These are phyloP conservation scores for Symphodus melops DNA, from an alignment of 2,113 vertebrate genomes.

Conservation along the genomic window DNA sequence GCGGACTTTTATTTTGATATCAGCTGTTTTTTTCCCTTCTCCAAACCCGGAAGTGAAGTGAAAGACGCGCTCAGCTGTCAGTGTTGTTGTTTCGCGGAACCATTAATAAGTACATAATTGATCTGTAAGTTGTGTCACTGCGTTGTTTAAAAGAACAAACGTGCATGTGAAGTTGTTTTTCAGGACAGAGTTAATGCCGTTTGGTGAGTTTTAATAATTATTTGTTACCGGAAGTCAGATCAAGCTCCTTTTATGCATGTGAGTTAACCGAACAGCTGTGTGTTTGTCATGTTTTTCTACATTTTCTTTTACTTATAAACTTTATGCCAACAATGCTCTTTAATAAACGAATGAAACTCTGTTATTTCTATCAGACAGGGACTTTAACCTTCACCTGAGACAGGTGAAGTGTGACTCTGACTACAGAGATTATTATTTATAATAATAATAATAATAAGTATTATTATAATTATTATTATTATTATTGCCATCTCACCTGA, in stretches of 20 bases:
- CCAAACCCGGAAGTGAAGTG: slow-evolving; percentile 61
- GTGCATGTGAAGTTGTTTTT: slow-evolving; percentile 13
- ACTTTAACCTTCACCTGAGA: no score
- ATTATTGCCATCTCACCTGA: no score
- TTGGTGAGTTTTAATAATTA: slow-evolving; percentile 33
- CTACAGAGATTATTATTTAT: no score
- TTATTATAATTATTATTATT: no score
- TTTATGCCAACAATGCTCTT: not conserved
- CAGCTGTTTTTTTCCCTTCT: fast-evolving
- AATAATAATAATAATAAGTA: no score
- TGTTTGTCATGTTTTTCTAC: not conserved
- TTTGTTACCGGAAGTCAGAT: not conserved
- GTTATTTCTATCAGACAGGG: not conserved
- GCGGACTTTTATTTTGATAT: slow-evolving; percentile 61
- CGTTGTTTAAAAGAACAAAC: not conserved
- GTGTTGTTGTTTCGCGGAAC: not conserved
- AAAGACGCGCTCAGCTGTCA: fast-evolving
- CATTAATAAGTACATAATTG: not conserved
- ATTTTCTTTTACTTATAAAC: not conserved
- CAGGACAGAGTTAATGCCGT: not conserved
- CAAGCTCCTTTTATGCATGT: not conserved
- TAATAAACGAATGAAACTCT: not conserved
- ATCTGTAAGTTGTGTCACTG: slow-evolving; percentile 13
- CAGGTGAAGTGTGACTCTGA: not conserved
- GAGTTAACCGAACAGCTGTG: not conserved